Evolutionary conservation across 2,888 invertebrate genomes (phyloP), one percentile per base, ranked within the genome.

Genomic region (Papilio gigon): DNA sequence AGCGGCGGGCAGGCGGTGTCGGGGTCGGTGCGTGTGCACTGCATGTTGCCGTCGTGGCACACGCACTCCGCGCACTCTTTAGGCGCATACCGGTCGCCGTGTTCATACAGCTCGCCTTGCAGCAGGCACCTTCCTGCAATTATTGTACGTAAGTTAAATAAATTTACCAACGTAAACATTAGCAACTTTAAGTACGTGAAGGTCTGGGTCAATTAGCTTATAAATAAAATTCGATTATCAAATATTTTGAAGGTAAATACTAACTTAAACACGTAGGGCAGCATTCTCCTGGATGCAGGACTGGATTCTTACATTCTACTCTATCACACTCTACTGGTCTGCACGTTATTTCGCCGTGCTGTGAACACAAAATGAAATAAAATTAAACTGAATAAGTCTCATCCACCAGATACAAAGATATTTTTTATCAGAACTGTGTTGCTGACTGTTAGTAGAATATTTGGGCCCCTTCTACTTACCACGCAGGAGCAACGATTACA

Each of bases 401-500:
- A n/a, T 58, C 25, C 30, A 20, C 9, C 17, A 17, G 44, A 2
- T 20, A 44, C 44, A n/a, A n/a, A n/a, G n/a, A n/a, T n/a, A n/a
- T n/a, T n/a, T n/a, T n/a, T n/a, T n/a, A n/a, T n/a, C n/a, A n/a
- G n/a, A n/a, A n/a, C n/a, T n/a, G n/a, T n/a, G n/a, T n/a, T n/a
- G n/a, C n/a, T n/a, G n/a, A n/a, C n/a, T n/a, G n/a, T n/a, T n/a
- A n/a, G n/a, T n/a, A n/a, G n/a, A n/a, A n/a, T n/a, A n/a, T n/a
- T n/a, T n/a, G n/a, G n/a, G n/a, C n/a, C n/a, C n/a, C n/a, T n/a
- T n/a, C n/a, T n/a, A 87, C 93, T 93, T 87, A 96, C 96, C 93
- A 96, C 95, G 93, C 98, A 98, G 85, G 96, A 95, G 93, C 98
- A 97, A 80, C 95, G 94, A 84, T 97, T 95, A 93, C 98, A 98